phyloP scores from a whole-genome alignment of 2,113 vertebrate genomes.

The Edolisoma coerulescens region DNA sequence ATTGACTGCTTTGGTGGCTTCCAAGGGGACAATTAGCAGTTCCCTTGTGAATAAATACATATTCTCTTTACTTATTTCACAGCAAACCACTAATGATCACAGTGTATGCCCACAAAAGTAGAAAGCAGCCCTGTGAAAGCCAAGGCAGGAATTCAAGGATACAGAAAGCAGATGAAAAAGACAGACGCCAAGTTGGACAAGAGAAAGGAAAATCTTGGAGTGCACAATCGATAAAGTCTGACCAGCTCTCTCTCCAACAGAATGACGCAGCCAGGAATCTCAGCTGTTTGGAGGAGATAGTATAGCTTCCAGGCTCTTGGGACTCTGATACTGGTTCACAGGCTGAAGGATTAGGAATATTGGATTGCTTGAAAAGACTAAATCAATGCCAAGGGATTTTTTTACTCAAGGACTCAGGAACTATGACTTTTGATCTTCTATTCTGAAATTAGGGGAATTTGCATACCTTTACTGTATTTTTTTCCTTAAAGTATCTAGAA shows the following conservation, averaged over 20 bases:
- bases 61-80: not conserved
- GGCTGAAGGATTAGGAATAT: not conserved
- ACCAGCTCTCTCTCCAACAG: not conserved
- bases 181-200: not conserved
- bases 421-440: not conserved
- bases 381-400: not conserved
- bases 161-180: not conserved
- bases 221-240: not conserved
- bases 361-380: not conserved
- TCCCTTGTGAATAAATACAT: not conserved
- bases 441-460: not conserved
- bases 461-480: not conserved
- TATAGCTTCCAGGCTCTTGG: not conserved
- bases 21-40: not conserved
- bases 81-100: not conserved
- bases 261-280: not conserved
- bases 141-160: not conserved
- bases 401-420: not conserved
- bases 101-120: not conserved
- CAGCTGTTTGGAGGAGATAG: conserved; percentile 6
- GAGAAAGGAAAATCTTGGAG: not conserved
- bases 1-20: not conserved
- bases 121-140: not conserved
- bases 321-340: not conserved
- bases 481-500: not conserved